Conservation (phyloP, 2,113 vertebrate genomes). For the Panurus biarmicus region DNA sequence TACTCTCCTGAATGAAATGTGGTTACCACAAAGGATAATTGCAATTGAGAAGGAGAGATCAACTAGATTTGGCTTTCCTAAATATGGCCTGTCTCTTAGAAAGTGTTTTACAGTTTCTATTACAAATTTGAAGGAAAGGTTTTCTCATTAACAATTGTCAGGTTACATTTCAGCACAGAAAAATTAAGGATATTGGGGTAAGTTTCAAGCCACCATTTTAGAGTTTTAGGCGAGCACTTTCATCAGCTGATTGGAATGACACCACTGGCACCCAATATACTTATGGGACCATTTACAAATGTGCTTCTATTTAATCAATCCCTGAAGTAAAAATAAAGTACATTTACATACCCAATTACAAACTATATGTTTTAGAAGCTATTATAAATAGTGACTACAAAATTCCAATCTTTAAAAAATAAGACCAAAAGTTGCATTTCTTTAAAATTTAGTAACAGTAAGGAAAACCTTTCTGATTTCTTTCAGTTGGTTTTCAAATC, state of each 20-base stretch:
- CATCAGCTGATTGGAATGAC: neutral
- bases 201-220: neutral
- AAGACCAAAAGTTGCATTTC: neutral
- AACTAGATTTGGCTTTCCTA: neutral
- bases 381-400: neutral
- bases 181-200: neutral
- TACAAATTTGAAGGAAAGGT: neutral
- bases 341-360: neutral
- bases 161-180: neutral
- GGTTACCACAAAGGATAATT: neutral
- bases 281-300: rapidly evolving
- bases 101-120: neutral
- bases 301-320: neutral
- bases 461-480: neutral
- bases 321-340: neutral
- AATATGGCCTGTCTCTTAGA: neutral
- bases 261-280: neutral
- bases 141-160: constrained; percentile 1
- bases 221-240: neutral
- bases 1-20: constrained; percentile 19
- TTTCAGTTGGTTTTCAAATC: neutral
- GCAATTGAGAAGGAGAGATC: neutral
- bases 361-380: neutral
- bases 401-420: neutral
- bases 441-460: neutral